Base-by-base conservation (phyloP, 2,888 invertebrate genomes). In the Erpobdella octoculata region DNA sequence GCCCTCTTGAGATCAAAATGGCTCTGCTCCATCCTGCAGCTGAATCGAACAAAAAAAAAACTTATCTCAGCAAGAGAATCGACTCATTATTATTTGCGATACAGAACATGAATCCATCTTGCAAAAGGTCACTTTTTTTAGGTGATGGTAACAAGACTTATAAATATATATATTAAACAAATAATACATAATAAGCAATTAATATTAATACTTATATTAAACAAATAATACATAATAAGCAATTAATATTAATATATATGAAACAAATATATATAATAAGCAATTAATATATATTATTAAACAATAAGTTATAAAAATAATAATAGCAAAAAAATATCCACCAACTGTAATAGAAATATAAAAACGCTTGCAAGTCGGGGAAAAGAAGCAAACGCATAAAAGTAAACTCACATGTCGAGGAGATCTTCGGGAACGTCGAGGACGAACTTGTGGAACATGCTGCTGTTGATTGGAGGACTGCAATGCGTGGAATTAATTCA, bases 1-100 rank as follows among this genome's bases (percentile, higher is more conserved):
- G 90, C 90, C 85, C 91, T 92, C 87, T 92, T 92, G 87, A 94
- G 94, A 87, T 95, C 93, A 86, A 91, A 91, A 86, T 93, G 93
- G 81, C 86, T 90, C 89, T 84, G 91, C 90, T 85, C 80, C 9
- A n/a, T n/a, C 8, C 21, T 35, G 21, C 65, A 37, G 35, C 65
- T 37, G 38, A 18, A 15, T n/a, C 21, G 53, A 15, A 53, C 21
- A 15, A 53, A 5, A n/a, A 3, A 9, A 53, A 53, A 53, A n/a
- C n/a, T n/a, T n/a, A n/a, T n/a, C n/a, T n/a, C n/a, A n/a, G n/a
- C n/a, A n/a, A n/a, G n/a, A n/a, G n/a, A n/a, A n/a, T n/a, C n/a
- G n/a, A n/a, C n/a, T n/a, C n/a, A n/a, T n/a, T n/a, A n/a, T n/a
- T n/a, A 33, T 35, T 28, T 21, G 59, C 0, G 25, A 70, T 33